Evolutionary conservation across 2,888 invertebrate species (phyloP).

Genomic region (Timandra comae): DNA sequence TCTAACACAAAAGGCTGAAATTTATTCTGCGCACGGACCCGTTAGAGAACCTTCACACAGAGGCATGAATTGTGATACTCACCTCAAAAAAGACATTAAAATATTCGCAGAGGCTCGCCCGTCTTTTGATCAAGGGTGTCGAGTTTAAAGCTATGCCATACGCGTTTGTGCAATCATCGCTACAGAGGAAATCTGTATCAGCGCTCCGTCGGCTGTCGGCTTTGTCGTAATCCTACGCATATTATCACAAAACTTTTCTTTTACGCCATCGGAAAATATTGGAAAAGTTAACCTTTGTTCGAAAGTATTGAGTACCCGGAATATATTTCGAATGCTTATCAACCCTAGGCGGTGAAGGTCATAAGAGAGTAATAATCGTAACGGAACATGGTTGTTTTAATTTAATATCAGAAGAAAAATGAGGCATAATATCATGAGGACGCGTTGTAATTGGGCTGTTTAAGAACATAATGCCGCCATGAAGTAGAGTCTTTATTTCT

Average conservation of each 20-base stretch:
- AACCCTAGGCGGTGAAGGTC: constrained; percentile 11
- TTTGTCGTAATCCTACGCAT: constrained; percentile 21
- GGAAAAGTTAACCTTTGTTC: constrained; percentile 32
- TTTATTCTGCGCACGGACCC: constrained; percentile 27
- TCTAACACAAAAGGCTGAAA: constrained; percentile 19
- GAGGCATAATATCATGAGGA: constrained; percentile 24
- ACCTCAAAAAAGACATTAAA: constrained; percentile 36
- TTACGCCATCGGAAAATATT: constrained; percentile 33
- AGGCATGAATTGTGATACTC: constrained; percentile 30
- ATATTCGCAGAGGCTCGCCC: constrained; percentile 33
- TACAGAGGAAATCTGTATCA: constrained; percentile 38
- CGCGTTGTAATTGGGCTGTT: constrained; percentile 28
- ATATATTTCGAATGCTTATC: constrained; percentile 19
- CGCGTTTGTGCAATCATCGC: constrained; percentile 53
- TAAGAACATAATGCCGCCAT: constrained; percentile 27
- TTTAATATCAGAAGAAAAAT: constrained; percentile 29
- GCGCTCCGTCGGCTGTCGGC: constrained; percentile 19
- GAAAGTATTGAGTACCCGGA: constrained; percentile 18
- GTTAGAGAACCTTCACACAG: constrained; percentile 28
- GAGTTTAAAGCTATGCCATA: constrained; percentile 33
- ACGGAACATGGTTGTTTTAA: constrained; percentile 28
- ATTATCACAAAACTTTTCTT: constrained; percentile 30
- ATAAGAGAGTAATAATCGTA: constrained; percentile 25
- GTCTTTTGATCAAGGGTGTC: constrained; percentile 42
- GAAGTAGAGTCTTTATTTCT: constrained; percentile 28